Evolutionary conservation across 2,888 invertebrate genomes (phyloP), one percentile per base, ranked within the genome.

Genomic region (Agonopterix arenella): DNA sequence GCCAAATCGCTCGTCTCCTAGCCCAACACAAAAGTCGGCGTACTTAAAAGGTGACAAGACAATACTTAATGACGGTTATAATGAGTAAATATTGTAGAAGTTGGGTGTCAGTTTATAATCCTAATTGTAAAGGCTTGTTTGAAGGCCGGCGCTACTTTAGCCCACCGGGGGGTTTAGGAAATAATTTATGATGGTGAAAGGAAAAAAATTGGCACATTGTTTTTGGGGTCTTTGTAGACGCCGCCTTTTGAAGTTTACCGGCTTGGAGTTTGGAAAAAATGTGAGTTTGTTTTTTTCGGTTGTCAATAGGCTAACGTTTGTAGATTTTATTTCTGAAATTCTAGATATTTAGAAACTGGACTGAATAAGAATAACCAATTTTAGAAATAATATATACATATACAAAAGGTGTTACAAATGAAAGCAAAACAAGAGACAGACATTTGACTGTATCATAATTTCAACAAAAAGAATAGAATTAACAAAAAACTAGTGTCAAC

Each of bases 41-140:
- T 67, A 68, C 68, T 76, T 70, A 73, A 81, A 83, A 76, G 73
- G 70, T 70, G 75, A 76, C 75, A 77, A 80, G 79, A 84, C 86
- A 83, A 84, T 81, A 72, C 72, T 68, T 80, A 81, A 83, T 72
- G 79, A 78, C 73, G 64, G 68, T 63, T 66, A 74, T 83, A 84
- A 84, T 83, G 76, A 85, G 75, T 73, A 68, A 66, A 73, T 72
- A 80, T 83, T 84, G 83, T 82, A 66, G 65, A 68, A 64, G 69
- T 70, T 55, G 69, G 64, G 66, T 73, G 74, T 73, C 70, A 65
- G 64, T 62, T 61, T 60, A 61, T 45, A 45, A 45, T 46, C 45
- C 44, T 47, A 37, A 56, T 60, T 69, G 64, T 64, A 49, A 46
- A 44, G 49, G 48, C 47, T 48, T 52, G 46, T 51, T 51, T 57